These are phyloP conservation scores for Gymnosoma rotundatum DNA, from an alignment of 2,888 invertebrate genomes.

Conservation along the genomic window DNA sequence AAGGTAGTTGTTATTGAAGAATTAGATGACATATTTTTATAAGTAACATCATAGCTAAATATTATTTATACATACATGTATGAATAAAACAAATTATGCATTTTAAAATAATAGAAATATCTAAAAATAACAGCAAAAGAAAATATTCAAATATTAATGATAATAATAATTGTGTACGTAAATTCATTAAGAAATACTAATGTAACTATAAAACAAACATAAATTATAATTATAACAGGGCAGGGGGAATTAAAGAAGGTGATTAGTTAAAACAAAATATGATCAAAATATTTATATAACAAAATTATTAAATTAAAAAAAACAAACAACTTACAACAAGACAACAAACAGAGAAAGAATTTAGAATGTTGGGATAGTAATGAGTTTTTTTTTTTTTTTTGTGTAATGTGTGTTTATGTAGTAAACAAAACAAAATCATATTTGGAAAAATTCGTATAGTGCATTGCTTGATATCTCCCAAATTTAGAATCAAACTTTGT, in stretches of 20 bases:
- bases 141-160: neutral
- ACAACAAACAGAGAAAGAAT: constrained; percentile 56
- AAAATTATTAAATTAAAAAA: constrained; percentile 48
- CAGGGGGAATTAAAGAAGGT: neutral
- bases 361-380: constrained; percentile 15
- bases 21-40: constrained; percentile 29
- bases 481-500: constrained; percentile 31
- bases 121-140: constrained; percentile 44
- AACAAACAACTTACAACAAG: constrained; percentile 61
- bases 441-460: constrained; percentile 5
- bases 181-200: constrained; percentile 44
- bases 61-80: constrained; percentile 33
- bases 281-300: constrained; percentile 31
- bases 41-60: constrained; percentile 41
- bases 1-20: constrained; percentile 38
- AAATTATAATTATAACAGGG: constrained; percentile 8
- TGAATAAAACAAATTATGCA: constrained; percentile 27
- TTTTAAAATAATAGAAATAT: constrained; percentile 13
- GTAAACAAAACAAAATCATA: neutral
- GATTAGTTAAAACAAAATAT: constrained; percentile 18
- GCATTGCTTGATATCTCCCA: neutral
- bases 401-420: neutral
- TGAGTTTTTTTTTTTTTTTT: neutral
- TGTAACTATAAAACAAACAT: constrained; percentile 50
- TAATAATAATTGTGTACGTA: constrained; percentile 38